Conservation (phyloP, 2,797 vertebrate genomes). For the Ibycter americanus region DNA sequence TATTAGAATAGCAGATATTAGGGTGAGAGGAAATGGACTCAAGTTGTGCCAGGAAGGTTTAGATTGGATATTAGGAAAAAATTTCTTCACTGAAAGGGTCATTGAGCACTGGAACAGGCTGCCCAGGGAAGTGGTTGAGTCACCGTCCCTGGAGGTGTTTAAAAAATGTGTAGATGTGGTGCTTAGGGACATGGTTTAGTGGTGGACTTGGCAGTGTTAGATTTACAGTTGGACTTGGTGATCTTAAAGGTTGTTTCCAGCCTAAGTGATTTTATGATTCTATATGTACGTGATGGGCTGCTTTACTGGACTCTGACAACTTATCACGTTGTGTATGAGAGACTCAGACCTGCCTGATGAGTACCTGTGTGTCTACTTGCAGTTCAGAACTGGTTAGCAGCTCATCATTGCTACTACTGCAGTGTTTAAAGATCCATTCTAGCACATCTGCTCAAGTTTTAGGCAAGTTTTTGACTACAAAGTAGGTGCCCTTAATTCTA, state of each 20-base stretch:
- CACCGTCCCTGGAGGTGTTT: background rate
- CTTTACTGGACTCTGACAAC: background rate
- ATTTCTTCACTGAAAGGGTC: background rate
- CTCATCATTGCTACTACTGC: background rate
- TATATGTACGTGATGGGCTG: background rate
- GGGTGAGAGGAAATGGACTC: background rate
- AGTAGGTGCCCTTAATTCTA: background rate
- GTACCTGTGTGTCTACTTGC: background rate
- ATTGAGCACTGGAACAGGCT: background rate
- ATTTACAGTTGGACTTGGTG: too few species aligned
- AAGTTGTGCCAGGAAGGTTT: background rate
- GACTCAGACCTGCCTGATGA: background rate
- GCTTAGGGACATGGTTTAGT: background rate
- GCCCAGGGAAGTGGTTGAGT: background rate
- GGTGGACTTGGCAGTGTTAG: too few species aligned
- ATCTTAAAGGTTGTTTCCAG: background rate
- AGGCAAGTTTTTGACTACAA: background rate
- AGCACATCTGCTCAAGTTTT: background rate
- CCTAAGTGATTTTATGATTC: background rate
- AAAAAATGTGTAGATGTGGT: background rate
- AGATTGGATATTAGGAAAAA: background rate
- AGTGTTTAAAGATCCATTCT: background rate
- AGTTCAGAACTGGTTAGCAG: background rate
- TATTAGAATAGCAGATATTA: background rate
- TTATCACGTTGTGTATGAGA: background rate